A percentile compares a stretch with the other conserved stretches of the same genome.
These are phyloP conservation scores for Parazoanthus darwini DNA, from an alignment of 92 coral and sea anemone genomes.

Conservation along the genomic window DNA sequence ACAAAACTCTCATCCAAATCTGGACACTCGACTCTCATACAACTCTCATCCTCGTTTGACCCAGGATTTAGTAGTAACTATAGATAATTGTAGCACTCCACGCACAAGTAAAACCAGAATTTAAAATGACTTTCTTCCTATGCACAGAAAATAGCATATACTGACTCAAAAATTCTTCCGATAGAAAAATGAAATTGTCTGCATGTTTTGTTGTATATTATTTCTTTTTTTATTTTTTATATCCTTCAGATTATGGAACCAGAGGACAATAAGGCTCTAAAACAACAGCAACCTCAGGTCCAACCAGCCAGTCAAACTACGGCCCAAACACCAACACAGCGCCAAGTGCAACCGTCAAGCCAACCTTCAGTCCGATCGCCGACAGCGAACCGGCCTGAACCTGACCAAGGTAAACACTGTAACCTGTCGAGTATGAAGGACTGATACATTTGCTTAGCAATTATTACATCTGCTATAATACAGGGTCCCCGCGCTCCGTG, in stretches of 20 bases:
- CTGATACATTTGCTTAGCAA: too few relatives aligned
- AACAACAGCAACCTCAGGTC: neutral
- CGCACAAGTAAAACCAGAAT: neutral
- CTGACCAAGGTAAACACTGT: conserved; percentile 9
- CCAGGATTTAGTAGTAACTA: neutral
- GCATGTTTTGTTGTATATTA: too few relatives aligned
- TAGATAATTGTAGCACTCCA: conserved; percentile 20
- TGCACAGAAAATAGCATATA: too few relatives aligned
- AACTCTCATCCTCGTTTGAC: too few relatives aligned
- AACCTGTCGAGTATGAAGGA: too few relatives aligned
- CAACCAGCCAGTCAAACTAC: neutral
- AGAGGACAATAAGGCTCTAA: conserved; percentile 14
- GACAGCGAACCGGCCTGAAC: neutral
- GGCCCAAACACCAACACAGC: neutral
- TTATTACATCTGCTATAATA: too few relatives aligned
- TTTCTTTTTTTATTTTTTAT: neutral
- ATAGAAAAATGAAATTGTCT: neutral
- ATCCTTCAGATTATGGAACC: conserved; percentile 19
- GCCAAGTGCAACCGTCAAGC: neutral
- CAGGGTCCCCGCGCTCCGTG: too few relatives aligned
- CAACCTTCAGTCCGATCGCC: neutral
- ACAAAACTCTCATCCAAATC: too few relatives aligned
- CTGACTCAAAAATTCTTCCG: neutral
- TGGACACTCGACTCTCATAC: too few relatives aligned
- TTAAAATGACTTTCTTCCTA: neutral